Evolutionary conservation across 2,113 vertebrate species (phyloP).

Genomic region (Hystrix cristata): DNA sequence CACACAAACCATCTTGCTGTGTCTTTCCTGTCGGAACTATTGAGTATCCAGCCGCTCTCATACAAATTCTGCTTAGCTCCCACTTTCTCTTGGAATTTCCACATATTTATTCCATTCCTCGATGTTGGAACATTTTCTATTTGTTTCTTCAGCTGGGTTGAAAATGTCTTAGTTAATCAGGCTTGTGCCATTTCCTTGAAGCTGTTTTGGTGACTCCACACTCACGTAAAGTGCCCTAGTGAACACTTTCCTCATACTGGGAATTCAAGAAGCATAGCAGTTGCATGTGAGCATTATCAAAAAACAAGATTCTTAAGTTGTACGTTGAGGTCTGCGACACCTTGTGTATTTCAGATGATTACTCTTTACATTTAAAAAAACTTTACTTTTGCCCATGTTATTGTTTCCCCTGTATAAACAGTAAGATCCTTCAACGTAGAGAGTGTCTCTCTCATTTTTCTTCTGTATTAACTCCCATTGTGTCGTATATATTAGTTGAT

Average conservation of each 20-base stretch:
- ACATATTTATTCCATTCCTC: background rate
- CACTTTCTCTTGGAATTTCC: background rate
- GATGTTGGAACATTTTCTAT: background rate
- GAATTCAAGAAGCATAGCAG: background rate
- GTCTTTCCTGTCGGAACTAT: background rate
- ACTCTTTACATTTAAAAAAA: background rate
- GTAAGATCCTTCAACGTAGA: background rate
- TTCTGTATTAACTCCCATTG: background rate
- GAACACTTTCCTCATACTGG: background rate
- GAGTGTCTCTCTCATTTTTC: background rate
- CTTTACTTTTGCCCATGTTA: background rate
- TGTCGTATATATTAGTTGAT: background rate
- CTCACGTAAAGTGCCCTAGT: background rate
- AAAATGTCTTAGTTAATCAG: background rate
- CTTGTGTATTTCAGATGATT: slow-evolving; percentile 1
- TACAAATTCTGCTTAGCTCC: background rate
- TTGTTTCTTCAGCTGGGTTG: background rate
- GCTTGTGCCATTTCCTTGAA: background rate
- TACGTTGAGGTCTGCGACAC: background rate
- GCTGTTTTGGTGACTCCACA: background rate
- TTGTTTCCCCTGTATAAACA: background rate
- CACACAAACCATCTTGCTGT: background rate
- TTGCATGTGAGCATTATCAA: background rate
- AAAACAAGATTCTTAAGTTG: background rate
- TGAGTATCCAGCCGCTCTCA: background rate